Evolutionary conservation across 1,140 invertebrate species (phyloP).

Genomic region (Drosophila persimilis): DNA sequence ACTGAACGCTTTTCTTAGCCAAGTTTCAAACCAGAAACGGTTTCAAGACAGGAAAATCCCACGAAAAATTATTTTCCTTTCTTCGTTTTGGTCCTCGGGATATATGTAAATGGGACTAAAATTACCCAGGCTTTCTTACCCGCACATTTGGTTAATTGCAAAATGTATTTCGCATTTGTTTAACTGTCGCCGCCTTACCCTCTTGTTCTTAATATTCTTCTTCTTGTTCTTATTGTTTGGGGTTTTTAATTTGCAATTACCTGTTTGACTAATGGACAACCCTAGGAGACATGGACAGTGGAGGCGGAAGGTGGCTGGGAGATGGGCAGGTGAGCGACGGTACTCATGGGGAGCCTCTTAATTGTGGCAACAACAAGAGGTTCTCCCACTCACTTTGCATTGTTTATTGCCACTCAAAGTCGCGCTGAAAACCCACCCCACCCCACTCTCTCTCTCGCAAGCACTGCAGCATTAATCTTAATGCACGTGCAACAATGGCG

Average conservation of each 20-base stretch:
- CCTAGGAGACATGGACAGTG: slow-evolving; percentile 17
- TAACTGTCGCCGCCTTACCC: no score
- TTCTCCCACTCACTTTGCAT: slow-evolving; percentile 44
- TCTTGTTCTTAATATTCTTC: neutral
- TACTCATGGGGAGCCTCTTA: no score
- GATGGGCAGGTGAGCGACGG: no score
- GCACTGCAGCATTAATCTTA: slow-evolving; percentile 30
- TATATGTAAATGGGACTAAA: no score
- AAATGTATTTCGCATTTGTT: slow-evolving; percentile 23
- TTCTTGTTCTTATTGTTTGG: slow-evolving; percentile 17
- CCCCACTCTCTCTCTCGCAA: neutral
- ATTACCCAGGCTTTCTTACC: no score
- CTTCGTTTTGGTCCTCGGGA: no score
- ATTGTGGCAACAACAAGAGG: slow-evolving; percentile 24
- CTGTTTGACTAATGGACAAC: slow-evolving; percentile 40
- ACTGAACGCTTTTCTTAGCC: no score
- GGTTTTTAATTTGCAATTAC: slow-evolving; percentile 39
- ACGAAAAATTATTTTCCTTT: no score
- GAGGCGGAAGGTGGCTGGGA: no score
- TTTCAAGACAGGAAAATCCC: no score
- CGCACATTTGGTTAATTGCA: slow-evolving; percentile 11
- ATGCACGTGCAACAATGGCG: slow-evolving; percentile 39
- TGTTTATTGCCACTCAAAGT: slow-evolving; percentile 52
- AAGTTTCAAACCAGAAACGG: no score
- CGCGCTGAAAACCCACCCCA: neutral